Conservation (phyloP, 2,113 vertebrate genomes). For the Bambusicola thoracicus region DNA sequence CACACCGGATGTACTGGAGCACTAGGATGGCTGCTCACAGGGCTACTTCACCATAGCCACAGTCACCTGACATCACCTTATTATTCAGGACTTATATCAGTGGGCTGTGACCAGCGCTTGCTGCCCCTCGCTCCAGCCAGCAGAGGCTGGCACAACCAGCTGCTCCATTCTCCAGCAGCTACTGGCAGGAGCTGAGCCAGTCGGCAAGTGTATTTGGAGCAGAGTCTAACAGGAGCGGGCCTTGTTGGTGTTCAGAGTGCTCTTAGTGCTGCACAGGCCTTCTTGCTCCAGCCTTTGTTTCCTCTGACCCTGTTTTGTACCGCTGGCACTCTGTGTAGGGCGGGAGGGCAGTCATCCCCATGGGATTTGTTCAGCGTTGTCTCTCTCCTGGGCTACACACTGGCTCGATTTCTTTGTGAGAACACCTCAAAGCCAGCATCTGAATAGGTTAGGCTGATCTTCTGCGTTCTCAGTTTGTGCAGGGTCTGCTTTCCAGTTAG, state of each 20-base stretch:
- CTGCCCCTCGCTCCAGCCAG: not conserved
- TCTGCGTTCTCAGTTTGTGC: not conserved
- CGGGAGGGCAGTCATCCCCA: not conserved
- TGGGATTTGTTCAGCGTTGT: not conserved
- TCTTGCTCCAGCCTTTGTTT: conserved; percentile 40
- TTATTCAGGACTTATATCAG: conserved; percentile 1
- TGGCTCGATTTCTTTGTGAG: not conserved
- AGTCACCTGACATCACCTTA: conserved; percentile 15
- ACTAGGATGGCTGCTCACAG: not conserved
- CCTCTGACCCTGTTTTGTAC: not conserved
- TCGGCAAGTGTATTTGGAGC: not conserved
- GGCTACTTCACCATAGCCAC: not conserved
- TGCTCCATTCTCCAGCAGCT: not conserved
- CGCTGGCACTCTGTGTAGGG: not conserved
- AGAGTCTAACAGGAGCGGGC: not conserved
- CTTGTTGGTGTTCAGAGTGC: not conserved
- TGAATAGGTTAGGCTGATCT: not conserved
- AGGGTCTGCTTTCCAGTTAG: not conserved
- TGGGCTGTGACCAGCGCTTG: not conserved
- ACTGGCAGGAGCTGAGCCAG: not conserved
- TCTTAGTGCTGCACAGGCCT: not conserved
- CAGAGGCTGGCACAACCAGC: not conserved
- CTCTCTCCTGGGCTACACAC: not conserved
- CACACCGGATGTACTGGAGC: not conserved
- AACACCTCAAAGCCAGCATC: not conserved